Evolutionary conservation across 2,888 invertebrate species (phyloP).

Genomic region (Lochmaea crataegi): DNA sequence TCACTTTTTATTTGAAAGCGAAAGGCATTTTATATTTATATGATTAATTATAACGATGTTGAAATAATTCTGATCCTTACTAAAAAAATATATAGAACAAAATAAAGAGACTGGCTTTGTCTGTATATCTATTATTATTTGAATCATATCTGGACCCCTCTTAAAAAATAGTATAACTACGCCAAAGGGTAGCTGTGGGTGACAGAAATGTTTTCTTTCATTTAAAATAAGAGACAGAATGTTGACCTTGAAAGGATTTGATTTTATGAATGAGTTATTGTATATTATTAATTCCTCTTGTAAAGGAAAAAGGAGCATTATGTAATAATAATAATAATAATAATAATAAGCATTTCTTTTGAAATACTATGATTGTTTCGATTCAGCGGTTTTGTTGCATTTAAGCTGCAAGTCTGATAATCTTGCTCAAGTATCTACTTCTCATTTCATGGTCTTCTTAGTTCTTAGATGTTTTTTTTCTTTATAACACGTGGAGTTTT

Average conservation of each 20-base stretch:
- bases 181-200: neutral
- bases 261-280: neutral
- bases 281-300: neutral
- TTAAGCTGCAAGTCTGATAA: conserved; percentile 2
- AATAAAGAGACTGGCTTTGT: too few species aligned
- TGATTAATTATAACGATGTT: neutral
- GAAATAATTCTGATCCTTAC: too few species aligned
- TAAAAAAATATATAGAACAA: neutral
- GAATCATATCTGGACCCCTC: neutral
- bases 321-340: neutral
- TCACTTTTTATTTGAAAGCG: conserved; percentile 15
- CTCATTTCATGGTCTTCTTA: conserved; percentile 28
- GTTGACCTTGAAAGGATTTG: neutral
- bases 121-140: too few species aligned
- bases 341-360: neutral
- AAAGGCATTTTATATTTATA: neutral
- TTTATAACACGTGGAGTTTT: conserved; percentile 31
- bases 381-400: conserved; percentile 5
- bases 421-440: conserved; percentile 14
- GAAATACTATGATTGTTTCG: neutral
- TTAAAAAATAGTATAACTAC: neutral
- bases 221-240: neutral
- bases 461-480: conserved; percentile 17
- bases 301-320: neutral
- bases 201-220: neutral